These are phyloP conservation scores for Brachynemurus nebulosus DNA, from an alignment of 2,888 invertebrate genomes.

Conservation along the genomic window DNA sequence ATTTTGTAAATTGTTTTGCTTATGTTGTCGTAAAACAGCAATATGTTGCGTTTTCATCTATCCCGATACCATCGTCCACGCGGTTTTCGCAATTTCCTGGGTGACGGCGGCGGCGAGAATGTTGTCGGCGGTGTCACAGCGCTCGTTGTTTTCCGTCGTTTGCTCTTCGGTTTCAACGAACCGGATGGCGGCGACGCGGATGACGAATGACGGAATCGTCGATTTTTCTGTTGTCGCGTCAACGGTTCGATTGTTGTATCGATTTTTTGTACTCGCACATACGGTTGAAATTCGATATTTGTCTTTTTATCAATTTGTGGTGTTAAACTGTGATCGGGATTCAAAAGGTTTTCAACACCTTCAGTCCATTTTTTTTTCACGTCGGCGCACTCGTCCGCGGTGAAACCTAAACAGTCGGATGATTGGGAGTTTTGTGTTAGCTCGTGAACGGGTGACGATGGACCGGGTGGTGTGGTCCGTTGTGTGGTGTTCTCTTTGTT, in stretches of 20 bases:
- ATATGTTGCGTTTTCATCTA: conserved; percentile 28
- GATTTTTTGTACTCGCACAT: conserved; percentile 51
- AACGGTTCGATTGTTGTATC: conserved; percentile 31
- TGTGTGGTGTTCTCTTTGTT: conserved; percentile 10
- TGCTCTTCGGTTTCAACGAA: conserved; percentile 19
- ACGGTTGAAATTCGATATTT: conserved; percentile 43
- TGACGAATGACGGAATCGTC: conserved; percentile 20
- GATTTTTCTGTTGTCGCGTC: conserved; percentile 23
- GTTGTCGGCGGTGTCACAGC: conserved; percentile 21
- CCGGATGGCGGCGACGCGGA: conserved; percentile 20
- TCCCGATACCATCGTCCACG: conserved; percentile 32
- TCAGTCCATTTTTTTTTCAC: conserved; percentile 24
- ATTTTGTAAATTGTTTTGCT: too few relatives aligned
- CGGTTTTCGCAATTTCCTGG: conserved; percentile 29
- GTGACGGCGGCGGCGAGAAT: conserved; percentile 29
- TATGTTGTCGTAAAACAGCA: too few relatives aligned
- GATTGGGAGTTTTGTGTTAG: conserved; percentile 2
- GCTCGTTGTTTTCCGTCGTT: conserved; percentile 16
- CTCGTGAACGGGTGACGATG: conserved; percentile 10
- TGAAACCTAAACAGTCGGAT: conserved; percentile 1
- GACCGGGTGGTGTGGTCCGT: conserved; percentile 14
- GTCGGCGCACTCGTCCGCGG: conserved; percentile 14
- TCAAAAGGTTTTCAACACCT: conserved; percentile 25
- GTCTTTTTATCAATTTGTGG: conserved; percentile 23
- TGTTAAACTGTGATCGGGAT: conserved; percentile 26